These are phyloP conservation scores for Antrozous pallidus DNA, from an alignment of 2,797 vertebrate species.

Conservation along the genomic window DNA sequence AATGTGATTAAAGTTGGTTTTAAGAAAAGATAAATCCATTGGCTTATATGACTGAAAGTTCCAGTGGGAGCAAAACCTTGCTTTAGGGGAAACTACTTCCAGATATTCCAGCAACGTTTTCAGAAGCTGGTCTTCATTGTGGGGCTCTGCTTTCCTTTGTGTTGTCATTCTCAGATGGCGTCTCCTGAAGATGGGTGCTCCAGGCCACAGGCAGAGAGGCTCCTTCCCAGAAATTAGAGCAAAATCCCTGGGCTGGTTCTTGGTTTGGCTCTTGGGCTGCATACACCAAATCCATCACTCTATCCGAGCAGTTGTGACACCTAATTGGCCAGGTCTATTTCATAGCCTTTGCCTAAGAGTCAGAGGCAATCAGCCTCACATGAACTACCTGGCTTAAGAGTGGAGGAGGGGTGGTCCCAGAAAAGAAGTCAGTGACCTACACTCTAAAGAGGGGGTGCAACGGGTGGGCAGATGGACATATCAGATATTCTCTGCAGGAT, in stretches of 20 bases:
- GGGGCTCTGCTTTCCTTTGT: background rate
- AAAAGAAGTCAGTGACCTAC: background rate
- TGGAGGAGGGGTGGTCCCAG: too few relatives aligned
- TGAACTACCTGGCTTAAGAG: background rate
- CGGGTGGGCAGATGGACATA: background rate
- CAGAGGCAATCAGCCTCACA: accelerated
- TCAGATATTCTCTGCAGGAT: background rate
- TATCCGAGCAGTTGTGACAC: background rate
- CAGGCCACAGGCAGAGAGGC: background rate
- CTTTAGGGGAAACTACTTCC: background rate
- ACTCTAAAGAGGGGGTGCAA: too few relatives aligned
- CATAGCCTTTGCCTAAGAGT: background rate
- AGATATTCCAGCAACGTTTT: accelerated
- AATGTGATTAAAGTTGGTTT: background rate
- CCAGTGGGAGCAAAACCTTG: background rate
- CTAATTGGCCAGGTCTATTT: background rate
- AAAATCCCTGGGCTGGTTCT: background rate
- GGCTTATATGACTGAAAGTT: background rate
- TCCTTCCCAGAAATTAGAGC: background rate
- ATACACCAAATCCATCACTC: too few relatives aligned
- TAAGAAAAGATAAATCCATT: background rate
- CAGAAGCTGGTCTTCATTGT: background rate
- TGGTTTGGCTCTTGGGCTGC: background rate
- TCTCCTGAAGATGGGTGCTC: background rate
- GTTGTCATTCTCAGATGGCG: background rate